Percentiles rank a stretch among this genome's conserved stretches.
Evolutionary conservation across 2,113 vertebrate species (phyloP).

Genomic region (Tetrao urogallus): DNA sequence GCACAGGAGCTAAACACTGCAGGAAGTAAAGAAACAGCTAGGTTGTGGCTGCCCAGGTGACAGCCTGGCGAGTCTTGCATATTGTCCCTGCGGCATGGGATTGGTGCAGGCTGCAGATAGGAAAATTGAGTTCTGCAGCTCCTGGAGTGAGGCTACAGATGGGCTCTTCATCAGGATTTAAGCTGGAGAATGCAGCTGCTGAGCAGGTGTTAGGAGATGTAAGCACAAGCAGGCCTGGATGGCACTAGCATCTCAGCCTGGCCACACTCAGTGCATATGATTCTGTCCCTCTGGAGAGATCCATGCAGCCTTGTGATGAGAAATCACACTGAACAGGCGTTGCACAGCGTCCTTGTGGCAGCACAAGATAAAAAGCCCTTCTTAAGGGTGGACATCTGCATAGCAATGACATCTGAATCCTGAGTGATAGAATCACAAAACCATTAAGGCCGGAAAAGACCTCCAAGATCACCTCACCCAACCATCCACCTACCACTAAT

Average conservation of each 20-base stretch:
- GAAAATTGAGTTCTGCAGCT: neutral
- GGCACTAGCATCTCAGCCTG: neutral
- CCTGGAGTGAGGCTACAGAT: neutral
- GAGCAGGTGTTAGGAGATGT: accelerated
- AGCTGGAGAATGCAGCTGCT: neutral
- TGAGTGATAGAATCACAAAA: too few species aligned
- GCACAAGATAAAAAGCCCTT: neutral
- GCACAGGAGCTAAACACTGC: neutral
- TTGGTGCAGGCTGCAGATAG: neutral
- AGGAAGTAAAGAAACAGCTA: neutral
- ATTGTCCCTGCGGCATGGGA: neutral
- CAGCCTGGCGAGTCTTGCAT: neutral
- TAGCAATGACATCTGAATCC: neutral
- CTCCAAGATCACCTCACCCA: too few species aligned
- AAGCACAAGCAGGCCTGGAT: neutral
- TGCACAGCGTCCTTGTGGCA: neutral
- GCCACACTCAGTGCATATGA: neutral
- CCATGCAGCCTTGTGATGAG: neutral
- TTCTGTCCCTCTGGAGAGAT: neutral
- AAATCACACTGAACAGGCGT: neutral
- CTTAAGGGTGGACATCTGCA: neutral
- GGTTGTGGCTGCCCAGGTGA: neutral
- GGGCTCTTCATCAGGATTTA: neutral
- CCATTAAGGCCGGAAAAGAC: too few species aligned
- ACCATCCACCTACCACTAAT: too few species aligned